Evolutionary conservation across 2,797 vertebrate species (phyloP).

Genomic region (Nothura maculosa): DNA sequence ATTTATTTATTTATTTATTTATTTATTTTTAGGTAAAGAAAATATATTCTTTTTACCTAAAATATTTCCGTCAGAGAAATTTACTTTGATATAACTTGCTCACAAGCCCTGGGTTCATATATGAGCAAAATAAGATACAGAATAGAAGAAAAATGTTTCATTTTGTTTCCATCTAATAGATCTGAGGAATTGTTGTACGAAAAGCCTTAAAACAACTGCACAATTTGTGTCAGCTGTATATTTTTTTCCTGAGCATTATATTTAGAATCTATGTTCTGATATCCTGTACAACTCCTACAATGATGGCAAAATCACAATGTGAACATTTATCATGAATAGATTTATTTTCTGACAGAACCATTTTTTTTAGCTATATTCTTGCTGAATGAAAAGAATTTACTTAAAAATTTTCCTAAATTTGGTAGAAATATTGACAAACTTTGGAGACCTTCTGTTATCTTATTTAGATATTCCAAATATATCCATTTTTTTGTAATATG

Average conservation of each 20-base stretch:
- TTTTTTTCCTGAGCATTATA: neutral
- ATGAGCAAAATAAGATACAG: neutral
- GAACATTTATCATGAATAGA: neutral
- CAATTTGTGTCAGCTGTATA: neutral
- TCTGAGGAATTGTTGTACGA: slow-evolving; percentile 11
- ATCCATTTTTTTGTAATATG: neutral
- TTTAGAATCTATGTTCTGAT: neutral
- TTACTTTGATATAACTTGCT: neutral
- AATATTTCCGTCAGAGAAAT: slow-evolving; percentile 24
- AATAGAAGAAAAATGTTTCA: neutral
- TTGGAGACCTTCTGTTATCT: neutral
- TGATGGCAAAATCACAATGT: neutral
- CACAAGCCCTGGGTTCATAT: neutral
- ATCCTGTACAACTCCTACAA: accelerated
- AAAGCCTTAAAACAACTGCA: neutral
- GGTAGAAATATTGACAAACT: neutral
- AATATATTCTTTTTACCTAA: neutral
- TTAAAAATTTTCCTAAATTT: neutral
- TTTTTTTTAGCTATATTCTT: neutral
- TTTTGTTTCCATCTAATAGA: neutral
- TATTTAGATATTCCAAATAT: neutral
- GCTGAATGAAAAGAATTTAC: neutral
- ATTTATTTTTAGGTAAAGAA: neutral
- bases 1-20: no score
- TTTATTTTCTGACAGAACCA: neutral